Evolutionary conservation across 1,140 invertebrate genomes (phyloP).

Genomic region (Notospermus geniculatus): DNA sequence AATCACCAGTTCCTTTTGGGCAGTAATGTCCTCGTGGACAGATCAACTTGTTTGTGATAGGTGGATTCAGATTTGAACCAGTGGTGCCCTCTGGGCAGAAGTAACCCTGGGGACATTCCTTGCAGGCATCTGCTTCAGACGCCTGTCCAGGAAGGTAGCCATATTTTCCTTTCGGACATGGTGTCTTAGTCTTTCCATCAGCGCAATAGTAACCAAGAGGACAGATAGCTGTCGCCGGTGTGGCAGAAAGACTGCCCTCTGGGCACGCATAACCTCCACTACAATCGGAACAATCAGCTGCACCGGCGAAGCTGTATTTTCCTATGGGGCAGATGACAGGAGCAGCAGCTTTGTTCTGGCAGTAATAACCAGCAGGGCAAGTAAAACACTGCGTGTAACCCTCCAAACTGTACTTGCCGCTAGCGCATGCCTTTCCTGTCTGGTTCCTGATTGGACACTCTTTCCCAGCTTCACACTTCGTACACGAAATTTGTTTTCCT

Average conservation of each 20-base stretch:
- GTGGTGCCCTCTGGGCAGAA: conserved; percentile 40
- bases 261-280: conserved; percentile 42
- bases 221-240: conserved; percentile 36
- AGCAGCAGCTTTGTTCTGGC: conserved; percentile 11
- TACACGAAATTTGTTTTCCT: conserved; percentile 35
- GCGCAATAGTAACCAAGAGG: conserved; percentile 45
- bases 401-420: conserved; percentile 31
- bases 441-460: conserved; percentile 37
- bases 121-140: conserved; percentile 29
- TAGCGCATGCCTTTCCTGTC: conserved; percentile 36
- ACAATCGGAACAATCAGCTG: conserved; percentile 32
- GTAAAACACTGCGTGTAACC: conserved; percentile 5
- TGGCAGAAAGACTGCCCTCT: conserved; percentile 36
- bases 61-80: neutral
- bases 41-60: conserved; percentile 14
- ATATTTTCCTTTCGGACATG: conserved; percentile 41
- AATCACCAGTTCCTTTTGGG: conserved; percentile 29
- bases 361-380: conserved; percentile 15
- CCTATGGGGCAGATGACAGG: conserved; percentile 26
- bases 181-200: conserved; percentile 35
- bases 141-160: conserved; percentile 33
- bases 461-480: conserved; percentile 40
- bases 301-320: conserved; percentile 19
- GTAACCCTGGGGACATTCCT: conserved; percentile 38
- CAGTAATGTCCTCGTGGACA: conserved; percentile 12